Evolutionary conservation across 1,140 invertebrate genomes (phyloP), one percentile per base, ranked within the genome.

Genomic region (Drosophila orosa): DNA sequence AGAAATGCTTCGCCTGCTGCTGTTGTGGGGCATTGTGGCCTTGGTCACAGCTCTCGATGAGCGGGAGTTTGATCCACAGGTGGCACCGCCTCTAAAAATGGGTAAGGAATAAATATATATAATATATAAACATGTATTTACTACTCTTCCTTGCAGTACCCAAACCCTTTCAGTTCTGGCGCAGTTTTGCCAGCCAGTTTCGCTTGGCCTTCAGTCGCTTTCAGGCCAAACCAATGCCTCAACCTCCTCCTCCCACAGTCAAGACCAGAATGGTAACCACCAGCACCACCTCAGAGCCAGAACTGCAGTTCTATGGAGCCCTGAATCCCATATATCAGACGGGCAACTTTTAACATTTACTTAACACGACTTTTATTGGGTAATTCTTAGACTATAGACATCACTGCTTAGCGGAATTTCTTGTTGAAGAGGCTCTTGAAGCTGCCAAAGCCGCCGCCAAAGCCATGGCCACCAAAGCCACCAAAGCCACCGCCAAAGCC

Each of bases 391-490:
- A n/a, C 42, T 79, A 76, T 39, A 71, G 50, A n/a, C n/a, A n/a
- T n/a, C 27, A 59, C 59, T 47, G 74, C 47, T 31, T 63, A 81
- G 4, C 45, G 33, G 44, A 78, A 85, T 12, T 85, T 76, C 58
- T 87, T 87, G 65, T 68, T 72, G 61, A 87, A 89, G 1, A 87
- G 48, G 15, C 84, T 74, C 25, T 89, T 87, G 57, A 86, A 83
- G 29, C 73, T 50, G 47, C 73, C 80, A 7, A 84, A 69, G 8
- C 80, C 77, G 22, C 81, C 81, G 27, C 79, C 79, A 9, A 83
- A 78, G 8, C 80, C 74, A 7, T 76, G 75, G 3, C 81, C 74
- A 7, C 83, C 80, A 1, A 84, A 58, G 3, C 81, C 74, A 7
- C 83, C 80, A 1, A 84, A 58, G 1, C 80, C 80, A 31, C 81